Base-by-base conservation (phyloP, 2,113 vertebrate species). In the Terrapene triunguis region DNA sequence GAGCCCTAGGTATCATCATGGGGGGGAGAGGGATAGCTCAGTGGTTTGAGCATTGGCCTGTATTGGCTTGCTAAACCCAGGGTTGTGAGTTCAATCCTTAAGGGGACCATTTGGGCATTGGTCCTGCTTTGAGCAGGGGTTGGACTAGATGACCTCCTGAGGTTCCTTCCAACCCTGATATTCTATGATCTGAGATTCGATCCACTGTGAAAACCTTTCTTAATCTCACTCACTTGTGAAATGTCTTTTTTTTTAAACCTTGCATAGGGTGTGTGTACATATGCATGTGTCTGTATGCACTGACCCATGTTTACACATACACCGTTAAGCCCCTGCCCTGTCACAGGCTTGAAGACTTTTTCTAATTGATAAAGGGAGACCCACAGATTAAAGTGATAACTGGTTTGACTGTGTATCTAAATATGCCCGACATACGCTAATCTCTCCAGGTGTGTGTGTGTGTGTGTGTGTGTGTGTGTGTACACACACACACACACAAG, bases 131-230 rank as follows among this genome's bases (percentile, higher is more conserved):
- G 44, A 44, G 44, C 44, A 44, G 44, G 44, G 44, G 44, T 44
- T 44, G 44, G 44, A 44, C 44, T 44, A 44, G 44, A 44, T 44
- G 44, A 44, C 44, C 44, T 44, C 44, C 44, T 44, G 44, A 44
- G 44, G 44, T 44, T 44, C 44, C 44, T 44, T 44, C 6, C 44
- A 44, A 44, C 44, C 44, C 44, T 44, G 44, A 44, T 44, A 44
- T 44, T 44, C 44, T 44, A 44, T 44, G 44, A 44, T 74, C 96
- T 0, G 1, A 95, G 91, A 69, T 95, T 93, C 24, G 62, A 78
- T 87, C 94, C 98, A 98, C 98, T 94, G 92, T 93, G 97, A 97
- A 97, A 96, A 94, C 65, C 89, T 87, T 54, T 87, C 79, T 32
- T 79, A 76, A 55, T 32, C 86, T 89, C 1, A 6, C 82, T 95